Base-by-base conservation (phyloP, 2,797 vertebrate species). In the Sandelia bainsii region DNA sequence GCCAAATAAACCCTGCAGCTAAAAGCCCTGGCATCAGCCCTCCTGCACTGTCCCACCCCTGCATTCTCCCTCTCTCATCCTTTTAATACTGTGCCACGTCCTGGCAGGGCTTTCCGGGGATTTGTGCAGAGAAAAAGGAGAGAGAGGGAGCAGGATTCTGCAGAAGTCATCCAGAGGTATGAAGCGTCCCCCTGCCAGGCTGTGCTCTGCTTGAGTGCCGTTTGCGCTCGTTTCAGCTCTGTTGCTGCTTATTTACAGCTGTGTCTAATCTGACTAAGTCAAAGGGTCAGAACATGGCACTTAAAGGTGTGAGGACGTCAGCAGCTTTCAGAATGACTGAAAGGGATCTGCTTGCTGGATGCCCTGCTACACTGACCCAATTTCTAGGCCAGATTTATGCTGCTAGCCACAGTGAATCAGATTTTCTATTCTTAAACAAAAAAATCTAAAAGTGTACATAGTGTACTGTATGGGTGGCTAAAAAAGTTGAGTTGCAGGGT, bases 71-170 rank as follows among this genome's bases (percentile, higher is more conserved):
- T 77, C 82, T 77, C 81, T 89, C 82, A 88, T 91, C 80, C 84
- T 77, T 85, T 92, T 92, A 91, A 92, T 84, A 77, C 78, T 90
- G 65, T 90, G 87, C 89, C 89, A 86, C 91, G 91, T 95, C 95
- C 96, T 93, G 94, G 89, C 96, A 97, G 96, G 96, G 95, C 95
- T 56, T 97, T 97, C 94, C 96, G 95, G 92, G 95, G 96, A 94
- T 95, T 95, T 96, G 94, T 96, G 80, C 95, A 95, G 91, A 96
- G 95, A 95, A 96, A 98, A 92, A 96, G 96, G 87, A 94, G 95
- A 92, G 96, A 95, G 89, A 94, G 94, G 80, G 96, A 96, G 88
- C 94, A 93, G 91, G 95, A 96, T 88, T 96, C 95, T 8, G 94
- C 95, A 51, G 92, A 95, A 83, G 89, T 97, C 91, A 96, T 95